These are phyloP conservation scores for Aplysina aerophoba DNA, from an alignment of 37 sponge, comb jelly and placozoan species.

Conservation along the genomic window DNA sequence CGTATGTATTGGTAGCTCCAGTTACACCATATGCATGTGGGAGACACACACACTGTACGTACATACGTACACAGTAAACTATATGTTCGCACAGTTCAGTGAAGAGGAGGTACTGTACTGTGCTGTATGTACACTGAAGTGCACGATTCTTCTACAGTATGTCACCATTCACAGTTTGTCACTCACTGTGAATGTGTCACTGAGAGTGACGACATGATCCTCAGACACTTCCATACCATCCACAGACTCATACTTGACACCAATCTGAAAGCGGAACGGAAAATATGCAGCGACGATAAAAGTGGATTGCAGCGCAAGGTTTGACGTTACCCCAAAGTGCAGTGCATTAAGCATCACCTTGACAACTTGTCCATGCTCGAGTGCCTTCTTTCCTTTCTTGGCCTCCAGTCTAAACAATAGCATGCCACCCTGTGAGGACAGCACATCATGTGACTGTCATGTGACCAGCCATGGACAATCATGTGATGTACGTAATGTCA, in stretches of 20 bases:
- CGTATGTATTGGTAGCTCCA: not conserved
- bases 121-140: not conserved
- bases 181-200: not conserved
- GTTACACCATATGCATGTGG: not conserved
- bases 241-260: constrained; percentile 23
- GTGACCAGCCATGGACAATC: not conserved
- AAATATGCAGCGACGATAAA: not conserved
- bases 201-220: not conserved
- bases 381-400: constrained; percentile 15
- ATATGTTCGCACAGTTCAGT: not conserved
- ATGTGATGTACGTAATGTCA: not conserved
- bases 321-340: not conserved
- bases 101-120: too few relatives aligned
- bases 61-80: not conserved
- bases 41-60: not conserved
- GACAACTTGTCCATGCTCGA: not conserved
- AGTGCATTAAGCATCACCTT: not conserved
- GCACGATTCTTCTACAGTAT: not conserved
- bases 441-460: too few relatives aligned
- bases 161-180: not conserved
- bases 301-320: not conserved
- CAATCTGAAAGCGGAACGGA: constrained; percentile 14
- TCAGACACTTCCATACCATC: constrained; percentile 16
- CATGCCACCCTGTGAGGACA: constrained; percentile 42
- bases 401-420: constrained; percentile 36